Conservation (phyloP, 2,113 vertebrate genomes). For the Muscicapa adusta region DNA sequence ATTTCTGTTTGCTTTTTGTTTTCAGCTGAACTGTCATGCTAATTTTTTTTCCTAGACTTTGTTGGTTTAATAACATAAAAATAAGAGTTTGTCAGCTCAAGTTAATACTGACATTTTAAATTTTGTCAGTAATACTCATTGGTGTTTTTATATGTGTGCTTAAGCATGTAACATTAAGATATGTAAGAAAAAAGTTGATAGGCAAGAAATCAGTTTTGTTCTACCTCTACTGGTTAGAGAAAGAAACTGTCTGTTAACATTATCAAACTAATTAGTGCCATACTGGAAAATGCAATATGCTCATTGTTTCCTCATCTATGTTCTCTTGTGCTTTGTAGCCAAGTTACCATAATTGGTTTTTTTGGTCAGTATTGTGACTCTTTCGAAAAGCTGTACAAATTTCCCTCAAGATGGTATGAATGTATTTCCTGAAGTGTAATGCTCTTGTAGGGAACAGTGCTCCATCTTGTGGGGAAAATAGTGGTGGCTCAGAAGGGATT, state of each 20-base stretch:
- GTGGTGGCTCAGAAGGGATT: background rate
- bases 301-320: background rate
- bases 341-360: background rate
- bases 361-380: background rate
- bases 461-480: constrained; percentile 7
- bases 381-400: background rate
- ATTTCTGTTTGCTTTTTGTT: background rate
- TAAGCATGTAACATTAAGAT: background rate
- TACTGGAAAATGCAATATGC: background rate
- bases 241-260: background rate
- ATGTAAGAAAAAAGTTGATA: background rate
- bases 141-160: background rate
- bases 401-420: background rate
- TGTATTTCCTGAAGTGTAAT: background rate
- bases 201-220: background rate
- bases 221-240: background rate
- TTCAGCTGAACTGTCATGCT: background rate
- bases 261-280: background rate
- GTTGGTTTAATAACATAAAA: background rate
- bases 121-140: background rate
- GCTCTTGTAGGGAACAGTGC: background rate
- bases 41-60: background rate
- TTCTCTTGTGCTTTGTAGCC: background rate
- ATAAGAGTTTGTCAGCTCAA: background rate
- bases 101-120: background rate